Conservation (phyloP, 2,113 vertebrate species). For the Alaudala cheleensis region DNA sequence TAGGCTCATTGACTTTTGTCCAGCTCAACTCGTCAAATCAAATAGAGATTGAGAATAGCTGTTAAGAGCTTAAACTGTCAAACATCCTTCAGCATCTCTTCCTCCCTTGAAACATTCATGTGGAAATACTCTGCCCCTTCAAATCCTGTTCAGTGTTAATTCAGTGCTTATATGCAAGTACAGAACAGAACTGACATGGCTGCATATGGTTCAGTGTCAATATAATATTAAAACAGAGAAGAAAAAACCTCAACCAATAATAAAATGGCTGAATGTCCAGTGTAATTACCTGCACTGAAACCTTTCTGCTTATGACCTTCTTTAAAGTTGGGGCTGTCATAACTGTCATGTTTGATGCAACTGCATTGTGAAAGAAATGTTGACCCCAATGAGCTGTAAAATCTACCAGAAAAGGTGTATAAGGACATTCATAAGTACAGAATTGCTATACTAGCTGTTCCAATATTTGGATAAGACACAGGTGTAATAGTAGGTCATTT, state of each 20-base stretch:
- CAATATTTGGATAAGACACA: not conserved
- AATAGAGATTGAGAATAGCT: not conserved
- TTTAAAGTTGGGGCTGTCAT: not conserved
- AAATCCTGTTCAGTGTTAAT: not conserved
- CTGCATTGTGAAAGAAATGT: not conserved
- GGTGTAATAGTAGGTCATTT: not conserved
- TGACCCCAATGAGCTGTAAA: not conserved
- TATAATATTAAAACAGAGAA: not conserved
- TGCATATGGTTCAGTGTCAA: not conserved
- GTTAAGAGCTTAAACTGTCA: not conserved
- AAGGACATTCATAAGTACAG: not conserved
- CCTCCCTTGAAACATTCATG: not conserved
- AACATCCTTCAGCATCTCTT: not conserved
- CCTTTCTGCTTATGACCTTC: not conserved
- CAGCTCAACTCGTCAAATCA: not conserved
- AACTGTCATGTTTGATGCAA: not conserved
- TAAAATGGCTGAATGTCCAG: not conserved
- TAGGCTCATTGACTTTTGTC: not conserved
- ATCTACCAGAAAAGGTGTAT: not conserved
- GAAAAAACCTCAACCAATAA: accelerated
- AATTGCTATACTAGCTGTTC: not conserved
- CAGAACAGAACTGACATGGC: not conserved
- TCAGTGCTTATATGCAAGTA: not conserved
- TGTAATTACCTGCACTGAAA: not conserved
- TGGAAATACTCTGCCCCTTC: not conserved